Base-by-base conservation (phyloP, 1,140 invertebrate species). In the Argopecten irradians region DNA sequence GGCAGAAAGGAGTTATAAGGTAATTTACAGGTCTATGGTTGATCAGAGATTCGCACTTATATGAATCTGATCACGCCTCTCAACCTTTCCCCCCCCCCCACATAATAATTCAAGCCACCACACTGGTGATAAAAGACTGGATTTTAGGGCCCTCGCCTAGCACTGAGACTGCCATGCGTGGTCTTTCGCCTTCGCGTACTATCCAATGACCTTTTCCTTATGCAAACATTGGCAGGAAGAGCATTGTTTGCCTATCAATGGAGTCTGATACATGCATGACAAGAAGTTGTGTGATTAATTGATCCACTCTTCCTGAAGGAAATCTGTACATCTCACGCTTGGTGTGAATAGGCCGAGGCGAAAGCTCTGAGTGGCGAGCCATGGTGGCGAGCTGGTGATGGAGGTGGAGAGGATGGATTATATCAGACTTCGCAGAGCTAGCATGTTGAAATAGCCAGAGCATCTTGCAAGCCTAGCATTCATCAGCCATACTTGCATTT, bases 221-320 rank as follows among this genome's bases (percentile, higher is more conserved):
- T n/a, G n/a, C n/a, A n/a, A 94, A 94, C 87, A 88, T 92, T 32
- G n/a, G n/a, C n/a, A n/a, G 90, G 90, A 14, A 87, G 91, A 35
- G 84, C 87, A 28, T 87, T 91, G 32, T 41, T 83, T 19, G 22
- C 86, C n/a, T n/a, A 89, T n/a, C 3, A 86, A 83, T n/a, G 88
- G 92, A 93, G 83, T 86, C 87, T 0, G 82, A 82, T 32, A 87
- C 14, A 85, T 92, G 34, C 82, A n/a, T n/a, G n/a, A n/a, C n/a
- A n/a, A 86, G 19, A 84, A 89, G 13, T 14, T 93, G 16, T 91
- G 86, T 88, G 83, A 88, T 92, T 5, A n/a, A n/a, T n/a, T n/a
- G n/a, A n/a, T n/a, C n/a, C n/a, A 28, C 86, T 1, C n/a, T 91
- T 16, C 36, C 35, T 33, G 85, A 91, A 28, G 55, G 88, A 16